Percentiles rank a stretch among this genome's conserved stretches.
These are phyloP conservation scores for Diorhabda sublineata DNA, from an alignment of 1,140 invertebrate species.

Conservation along the genomic window DNA sequence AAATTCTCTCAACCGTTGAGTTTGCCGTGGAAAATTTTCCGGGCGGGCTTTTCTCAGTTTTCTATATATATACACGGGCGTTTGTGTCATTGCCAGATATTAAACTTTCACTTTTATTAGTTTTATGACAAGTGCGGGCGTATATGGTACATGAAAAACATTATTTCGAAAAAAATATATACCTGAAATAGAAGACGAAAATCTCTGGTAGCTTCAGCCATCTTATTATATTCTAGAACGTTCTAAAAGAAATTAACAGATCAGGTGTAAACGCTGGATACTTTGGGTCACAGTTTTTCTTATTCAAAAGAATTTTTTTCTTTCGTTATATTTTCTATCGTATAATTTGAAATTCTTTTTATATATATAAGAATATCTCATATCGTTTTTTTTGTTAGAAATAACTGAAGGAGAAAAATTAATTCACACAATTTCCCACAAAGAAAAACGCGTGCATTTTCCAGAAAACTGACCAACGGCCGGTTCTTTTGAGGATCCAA, in stretches of 20 bases:
- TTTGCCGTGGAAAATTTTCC: slow-evolving; percentile 6
- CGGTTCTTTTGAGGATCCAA: neutral
- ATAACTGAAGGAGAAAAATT: no score
- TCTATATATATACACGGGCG: neutral
- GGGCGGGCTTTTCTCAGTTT: slow-evolving; percentile 1
- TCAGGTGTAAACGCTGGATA: no score
- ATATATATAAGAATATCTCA: no score
- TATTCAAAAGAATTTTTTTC: no score
- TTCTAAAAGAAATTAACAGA: no score
- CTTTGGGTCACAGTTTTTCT: no score
- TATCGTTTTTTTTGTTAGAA: no score
- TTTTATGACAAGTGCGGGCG: neutral
- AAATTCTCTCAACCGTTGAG: slow-evolving; percentile 10
- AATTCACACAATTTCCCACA: neutral
- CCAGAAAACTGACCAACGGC: neutral
- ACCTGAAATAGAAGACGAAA: neutral
- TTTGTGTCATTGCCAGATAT: slow-evolving; percentile 14
- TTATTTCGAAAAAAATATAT: neutral
- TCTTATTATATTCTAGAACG: no score
- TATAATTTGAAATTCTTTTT: no score
- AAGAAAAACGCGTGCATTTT: neutral
- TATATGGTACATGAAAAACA: neutral
- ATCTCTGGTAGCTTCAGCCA: neutral
- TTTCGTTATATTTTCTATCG: no score
- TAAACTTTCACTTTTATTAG: slow-evolving; percentile 18